Evolutionary conservation across 2,888 invertebrate genomes (phyloP), one percentile per base, ranked within the genome.

Genomic region (Disparrhopalites patrizii): DNA sequence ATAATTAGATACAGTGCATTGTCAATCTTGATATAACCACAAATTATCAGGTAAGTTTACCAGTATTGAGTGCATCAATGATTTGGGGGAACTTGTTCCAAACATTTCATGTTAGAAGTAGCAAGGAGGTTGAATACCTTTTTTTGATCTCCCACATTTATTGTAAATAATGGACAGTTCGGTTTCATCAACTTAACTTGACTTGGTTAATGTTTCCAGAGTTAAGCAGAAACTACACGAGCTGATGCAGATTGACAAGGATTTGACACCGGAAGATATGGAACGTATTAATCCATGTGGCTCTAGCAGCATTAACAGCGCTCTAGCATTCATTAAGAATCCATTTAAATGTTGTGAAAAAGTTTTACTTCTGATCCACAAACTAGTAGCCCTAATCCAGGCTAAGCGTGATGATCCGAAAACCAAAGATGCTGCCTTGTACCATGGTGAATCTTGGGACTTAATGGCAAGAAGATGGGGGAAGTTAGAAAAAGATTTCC

Each of bases 401-500:
- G 82, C 87, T 38, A 93, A 93, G 81, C 88, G 89, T 77, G 93
- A 93, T 76, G 92, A 93, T 80, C 86, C 87, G 0, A 93, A 93
- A 82, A 91, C 91, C 18, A 92, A 91, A 83, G 95, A 95, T 78
- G 89, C 93, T 3, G 89, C 92, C 66, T 82, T 99, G 7, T 99
- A 99, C 80, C 73, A 73, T 36, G 96, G 96, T 3, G 99, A 99
- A 81, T 95, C 96, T 0, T 98, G 98, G 98, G 98, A 99, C 78
- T 81, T 99, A 70, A 94, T 99, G 91, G 93, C 93, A 5, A 85
- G 98, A 23, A 85, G 98, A 15, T 98, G 98, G 98, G 91, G 93
- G 47, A 98, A 98, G 81, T 90, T 98, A 62, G 94, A 97, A 78
- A 97, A 98, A 80, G 99, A 99, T 80, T 99, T 99, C 79, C 91